Percentiles rank a stretch among this genome's conserved stretches.
Conservation (phyloP, 2,797 vertebrate species). For the Novumbra hubbsi region DNA sequence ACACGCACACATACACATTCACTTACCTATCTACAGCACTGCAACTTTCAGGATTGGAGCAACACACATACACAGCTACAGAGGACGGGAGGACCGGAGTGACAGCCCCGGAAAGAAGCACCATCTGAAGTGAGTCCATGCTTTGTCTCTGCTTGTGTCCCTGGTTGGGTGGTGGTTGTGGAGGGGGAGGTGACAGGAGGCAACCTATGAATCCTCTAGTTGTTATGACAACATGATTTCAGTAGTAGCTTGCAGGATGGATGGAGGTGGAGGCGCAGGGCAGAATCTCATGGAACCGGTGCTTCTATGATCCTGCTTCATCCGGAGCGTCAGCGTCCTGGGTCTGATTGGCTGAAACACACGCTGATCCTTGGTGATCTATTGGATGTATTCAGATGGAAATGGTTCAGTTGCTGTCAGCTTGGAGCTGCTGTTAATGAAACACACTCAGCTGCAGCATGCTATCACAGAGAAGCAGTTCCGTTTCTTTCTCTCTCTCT, state of each 20-base stretch:
- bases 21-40: conserved; percentile 12
- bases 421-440: conserved; percentile 4
- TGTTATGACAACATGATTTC: neutral
- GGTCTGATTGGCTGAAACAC: neutral
- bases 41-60: conserved; percentile 1
- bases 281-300: neutral
- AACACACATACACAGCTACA: conserved; percentile 19
- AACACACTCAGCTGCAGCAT: neutral
- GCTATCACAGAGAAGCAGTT: conserved; percentile 8
- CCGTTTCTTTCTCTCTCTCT: conserved; percentile 37
- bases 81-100: conserved; percentile 31
- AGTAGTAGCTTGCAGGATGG: neutral
- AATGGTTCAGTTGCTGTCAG: neutral
- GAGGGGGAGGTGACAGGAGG: neutral
- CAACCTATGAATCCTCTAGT: too few relatives aligned
- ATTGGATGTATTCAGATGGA: neutral
- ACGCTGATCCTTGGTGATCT: neutral
- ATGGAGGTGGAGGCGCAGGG: too few relatives aligned
- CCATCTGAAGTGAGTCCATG: neutral
- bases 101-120: neutral
- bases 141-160: neutral
- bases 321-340: neutral
- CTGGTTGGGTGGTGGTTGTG: neutral
- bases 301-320: neutral
- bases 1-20: conserved; percentile 26